Percentiles rank a stretch among this genome's conserved stretches.
phyloP scores from a whole-genome alignment of 1,140 invertebrate genomes.

The Sesamia nonagrioides region DNA sequence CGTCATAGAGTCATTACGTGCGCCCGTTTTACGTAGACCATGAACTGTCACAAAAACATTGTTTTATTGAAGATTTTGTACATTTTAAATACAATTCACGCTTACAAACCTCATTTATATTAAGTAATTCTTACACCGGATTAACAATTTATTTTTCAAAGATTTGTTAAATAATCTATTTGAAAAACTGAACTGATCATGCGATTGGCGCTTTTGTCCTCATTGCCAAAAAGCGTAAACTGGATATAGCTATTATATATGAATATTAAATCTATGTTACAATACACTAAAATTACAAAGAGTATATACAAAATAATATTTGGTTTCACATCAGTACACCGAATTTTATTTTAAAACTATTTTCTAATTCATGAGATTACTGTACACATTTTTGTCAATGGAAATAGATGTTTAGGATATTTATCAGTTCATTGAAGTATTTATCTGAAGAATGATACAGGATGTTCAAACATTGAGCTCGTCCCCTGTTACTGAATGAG shows the following conservation, averaged over 20 bases:
- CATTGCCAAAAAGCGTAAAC: conserved; percentile 5
- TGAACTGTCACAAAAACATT: neutral
- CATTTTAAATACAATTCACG: conserved; percentile 32
- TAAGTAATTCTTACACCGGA: neutral
- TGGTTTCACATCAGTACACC: conserved; percentile 72
- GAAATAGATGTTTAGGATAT: too few relatives aligned
- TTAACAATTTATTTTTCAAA: neutral
- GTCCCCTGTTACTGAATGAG: too few relatives aligned
- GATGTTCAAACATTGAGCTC: too few relatives aligned
- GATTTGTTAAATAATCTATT: neutral
- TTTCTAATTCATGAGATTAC: neutral
- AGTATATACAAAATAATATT: conserved; percentile 77
- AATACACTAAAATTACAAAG: conserved; percentile 57
- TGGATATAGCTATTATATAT: neutral
- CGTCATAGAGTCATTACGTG: too few relatives aligned
- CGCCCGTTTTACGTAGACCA: too few relatives aligned
- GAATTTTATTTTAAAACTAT: conserved; percentile 43
- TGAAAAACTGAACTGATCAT: neutral
- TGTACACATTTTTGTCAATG: conserved; percentile 11
- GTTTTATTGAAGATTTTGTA: conserved; percentile 20
- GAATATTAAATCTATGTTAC: conserved; percentile 26
- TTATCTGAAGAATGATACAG: too few relatives aligned
- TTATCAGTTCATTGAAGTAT: too few relatives aligned
- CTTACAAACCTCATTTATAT: neutral
- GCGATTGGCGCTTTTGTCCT: neutral